Evolutionary conservation across 2,113 vertebrate genomes (phyloP).

Genomic region (Cairina moschata): DNA sequence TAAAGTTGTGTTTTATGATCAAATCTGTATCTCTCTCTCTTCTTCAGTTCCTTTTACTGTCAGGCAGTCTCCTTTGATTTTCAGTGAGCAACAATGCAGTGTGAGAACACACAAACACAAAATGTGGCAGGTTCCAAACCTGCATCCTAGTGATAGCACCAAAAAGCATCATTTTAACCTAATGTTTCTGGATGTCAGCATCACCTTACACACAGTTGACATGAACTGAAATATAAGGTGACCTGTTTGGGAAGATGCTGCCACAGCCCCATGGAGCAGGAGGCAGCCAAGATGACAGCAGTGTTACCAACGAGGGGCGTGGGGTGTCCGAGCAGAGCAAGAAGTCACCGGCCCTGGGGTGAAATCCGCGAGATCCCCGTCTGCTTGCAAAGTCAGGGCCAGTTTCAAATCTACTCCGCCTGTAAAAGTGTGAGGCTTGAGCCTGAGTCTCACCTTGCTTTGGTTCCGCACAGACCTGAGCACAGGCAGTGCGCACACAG

Average conservation of each 20-base stretch:
- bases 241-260: neutral
- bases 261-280: neutral
- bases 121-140: neutral
- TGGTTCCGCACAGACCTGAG: rapidly evolving
- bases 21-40: neutral
- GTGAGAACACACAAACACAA: neutral
- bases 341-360: rapidly evolving
- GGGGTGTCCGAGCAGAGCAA: neutral
- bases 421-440: neutral
- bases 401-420: rapidly evolving
- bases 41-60: neutral
- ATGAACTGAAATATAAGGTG: neutral
- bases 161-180: neutral
- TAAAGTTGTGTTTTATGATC: slow-evolving; percentile 55
- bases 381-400: neutral
- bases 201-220: neutral
- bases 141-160: too few species aligned
- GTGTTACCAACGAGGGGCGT: rapidly evolving
- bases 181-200: neutral
- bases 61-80: neutral
- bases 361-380: neutral
- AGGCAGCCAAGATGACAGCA: rapidly evolving
- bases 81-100: neutral
- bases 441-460: neutral
- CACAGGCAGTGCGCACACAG: rapidly evolving